Conservation (phyloP, 1,140 invertebrate species). For the Sycobia sp. region DNA sequence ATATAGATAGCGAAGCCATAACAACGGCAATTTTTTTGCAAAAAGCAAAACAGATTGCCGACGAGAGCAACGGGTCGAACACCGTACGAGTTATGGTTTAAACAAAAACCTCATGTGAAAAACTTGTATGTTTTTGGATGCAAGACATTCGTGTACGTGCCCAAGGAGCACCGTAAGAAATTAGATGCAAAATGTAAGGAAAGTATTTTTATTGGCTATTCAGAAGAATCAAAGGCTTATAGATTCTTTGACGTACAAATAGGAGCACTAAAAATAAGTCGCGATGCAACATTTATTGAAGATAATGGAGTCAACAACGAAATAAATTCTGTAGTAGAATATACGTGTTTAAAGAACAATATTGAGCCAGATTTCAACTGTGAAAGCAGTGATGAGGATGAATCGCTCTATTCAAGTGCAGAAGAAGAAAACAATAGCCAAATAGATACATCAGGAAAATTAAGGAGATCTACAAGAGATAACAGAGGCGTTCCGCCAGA, state of each 20-base stretch:
- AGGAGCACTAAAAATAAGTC: background rate
- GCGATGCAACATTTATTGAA: constrained; percentile 33
- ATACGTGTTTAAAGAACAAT: background rate
- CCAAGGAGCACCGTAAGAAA: constrained; percentile 7
- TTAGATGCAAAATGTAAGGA: background rate
- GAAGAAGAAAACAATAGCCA: background rate
- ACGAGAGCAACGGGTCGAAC: constrained; percentile 35
- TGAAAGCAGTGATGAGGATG: background rate
- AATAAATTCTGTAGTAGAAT: background rate
- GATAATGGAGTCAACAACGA: background rate
- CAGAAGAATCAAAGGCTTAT: background rate
- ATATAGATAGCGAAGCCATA: constrained; percentile 50
- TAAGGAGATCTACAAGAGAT: background rate
- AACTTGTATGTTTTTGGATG: constrained; percentile 29
- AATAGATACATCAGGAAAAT: background rate
- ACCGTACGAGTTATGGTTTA: constrained; percentile 47
- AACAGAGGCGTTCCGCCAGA: background rate
- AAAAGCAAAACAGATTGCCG: background rate
- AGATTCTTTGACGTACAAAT: background rate
- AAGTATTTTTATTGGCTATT: background rate
- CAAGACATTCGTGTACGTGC: constrained; percentile 21
- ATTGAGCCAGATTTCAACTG: background rate
- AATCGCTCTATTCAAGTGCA: background rate
- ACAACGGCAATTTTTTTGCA: constrained; percentile 42
- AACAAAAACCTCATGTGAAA: constrained; percentile 38